Evolutionary conservation across 1,140 invertebrate genomes (phyloP), one percentile per base, ranked within the genome.

Genomic region (Brachionus paranguensis): DNA sequence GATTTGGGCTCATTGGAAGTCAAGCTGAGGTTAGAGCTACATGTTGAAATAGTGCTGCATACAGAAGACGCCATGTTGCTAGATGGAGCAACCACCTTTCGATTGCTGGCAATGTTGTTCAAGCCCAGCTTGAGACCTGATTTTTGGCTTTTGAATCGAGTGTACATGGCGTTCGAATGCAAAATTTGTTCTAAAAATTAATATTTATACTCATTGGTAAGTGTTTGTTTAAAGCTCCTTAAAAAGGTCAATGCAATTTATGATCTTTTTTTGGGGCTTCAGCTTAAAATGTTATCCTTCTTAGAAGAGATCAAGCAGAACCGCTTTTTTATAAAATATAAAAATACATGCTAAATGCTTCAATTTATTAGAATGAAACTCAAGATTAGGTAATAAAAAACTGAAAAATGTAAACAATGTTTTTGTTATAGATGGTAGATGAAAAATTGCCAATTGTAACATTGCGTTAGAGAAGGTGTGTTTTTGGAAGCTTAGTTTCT

Each of bases 121-220:
- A 81, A 24, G 20, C 78, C 78, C 12, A 81, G 14, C 43, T 81
- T 81, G n/a, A 81, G 50, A 37, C 78, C 78, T 45, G 78, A 64
- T 68, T 81, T 81, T 68, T 81, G 50, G 20, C 37, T 64, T 29
- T 81, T 81, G 41, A 81, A 81, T 41, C 78, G 50, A 64, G 78
- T 81, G 43, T 81, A 81, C 78, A 81, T 81, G 17, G 29, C 29
- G 37, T 72, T 72, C 12, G 33, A 43, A 20, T 37, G 37, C 65
- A 68, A 45, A 72, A 37, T 68, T 33, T 3, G 17, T 68, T 68
- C 33, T 10, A 27, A 3, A 60, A 20, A 24, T 60, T 6, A 60
- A 27, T 20, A 60, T 60, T 60, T 60, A 60, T 60, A 60, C 53
- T 60, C 53, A 60, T 27, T 8, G 53, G 20, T 60, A 60, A 60